Base-by-base conservation (phyloP, 2,888 invertebrate genomes). In the Megamerina dolium region DNA sequence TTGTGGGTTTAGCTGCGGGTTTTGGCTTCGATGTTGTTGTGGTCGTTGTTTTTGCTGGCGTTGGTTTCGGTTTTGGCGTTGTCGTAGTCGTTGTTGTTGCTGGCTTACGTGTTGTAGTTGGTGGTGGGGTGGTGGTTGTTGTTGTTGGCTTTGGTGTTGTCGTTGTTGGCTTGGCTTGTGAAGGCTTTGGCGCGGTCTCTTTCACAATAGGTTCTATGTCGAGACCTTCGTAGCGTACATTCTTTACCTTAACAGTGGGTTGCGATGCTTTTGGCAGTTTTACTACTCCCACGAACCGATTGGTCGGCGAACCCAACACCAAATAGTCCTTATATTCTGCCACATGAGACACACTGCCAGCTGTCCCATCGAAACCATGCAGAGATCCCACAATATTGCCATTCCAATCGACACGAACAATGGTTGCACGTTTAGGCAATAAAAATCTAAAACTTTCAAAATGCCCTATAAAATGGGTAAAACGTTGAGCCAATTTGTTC, bases 371-470 rank as follows among this genome's bases (percentile, higher is more conserved):
- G 0, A 75, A 76, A 32, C 79, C 78, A 58, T 82, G 82, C 49
- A 84, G 75, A 5, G 80, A 77, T 19, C 83, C 82, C 5, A 85
- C 62, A 49, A 89, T 77, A 46, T 83, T 80, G 16, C 89, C 90
- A 54, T 77, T 75, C 75, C 80, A 80, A 59, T 85, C 81, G 1
- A 87, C 56, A 59, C 83, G 81, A 27, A 86, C 54, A 33, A 86
- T 66, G 1, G 81, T 81, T 4, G 75, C 61, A 38, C 76, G 69
- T 21, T 71, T 67, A 4, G 78, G 74, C 5, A 60, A 27, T 33
- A 68, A 30, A 4, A 60, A 29, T 27, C 48, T 31, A 2, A 59
- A 44, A 44, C 65, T 64, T 56, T 77, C 75, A 59, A 83, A 81
- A 63, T 82, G 79, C 1, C 85, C 86, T 58, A 85, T 73, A 77